Evolutionary conservation across 92 coral and sea anemone species (phyloP).

Genomic region (Blastomussa wellsi): DNA sequence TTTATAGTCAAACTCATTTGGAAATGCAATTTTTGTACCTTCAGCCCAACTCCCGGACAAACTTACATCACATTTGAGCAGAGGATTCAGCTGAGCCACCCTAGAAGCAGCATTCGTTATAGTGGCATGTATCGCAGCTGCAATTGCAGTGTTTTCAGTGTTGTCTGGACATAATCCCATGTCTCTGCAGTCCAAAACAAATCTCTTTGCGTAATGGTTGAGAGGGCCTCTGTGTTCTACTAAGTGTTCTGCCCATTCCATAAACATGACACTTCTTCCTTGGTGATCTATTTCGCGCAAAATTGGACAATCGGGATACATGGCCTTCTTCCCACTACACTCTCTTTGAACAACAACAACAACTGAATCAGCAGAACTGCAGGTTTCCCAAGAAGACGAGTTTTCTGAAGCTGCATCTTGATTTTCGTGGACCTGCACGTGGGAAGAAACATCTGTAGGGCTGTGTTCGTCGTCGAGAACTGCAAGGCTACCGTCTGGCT

Average conservation of each 20-base stretch:
- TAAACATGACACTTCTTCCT: slow-evolving; percentile 51
- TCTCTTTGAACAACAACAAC: slow-evolving; percentile 49
- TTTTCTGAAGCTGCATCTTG: slow-evolving; percentile 38
- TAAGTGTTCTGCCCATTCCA: slow-evolving; percentile 50
- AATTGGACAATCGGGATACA: slow-evolving; percentile 54
- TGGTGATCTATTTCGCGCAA: slow-evolving; percentile 57
- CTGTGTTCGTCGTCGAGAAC: slow-evolving; percentile 55
- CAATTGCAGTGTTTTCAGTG: slow-evolving; percentile 52
- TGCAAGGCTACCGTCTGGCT: slow-evolving; percentile 50
- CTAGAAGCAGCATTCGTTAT: slow-evolving; percentile 50
- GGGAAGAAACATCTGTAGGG: slow-evolving; percentile 48
- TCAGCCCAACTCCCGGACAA: slow-evolving; percentile 58
- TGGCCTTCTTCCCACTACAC: slow-evolving; percentile 48
- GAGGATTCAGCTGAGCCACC: slow-evolving; percentile 59
- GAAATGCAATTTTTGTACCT: slow-evolving; percentile 56
- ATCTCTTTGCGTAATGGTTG: slow-evolving; percentile 46
- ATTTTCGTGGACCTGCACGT: slow-evolving; percentile 46
- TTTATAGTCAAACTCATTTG: slow-evolving; percentile 49
- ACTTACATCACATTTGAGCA: slow-evolving; percentile 49
- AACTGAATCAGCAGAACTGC: slow-evolving; percentile 53
- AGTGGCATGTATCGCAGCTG: slow-evolving; percentile 51
- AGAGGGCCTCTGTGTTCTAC: slow-evolving; percentile 53
- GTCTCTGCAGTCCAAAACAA: slow-evolving; percentile 51
- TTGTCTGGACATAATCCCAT: slow-evolving; percentile 49
- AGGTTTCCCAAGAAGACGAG: slow-evolving; percentile 56